Conservation (phyloP, 1,140 invertebrate species). For the Leguminivora glycinivorella region DNA sequence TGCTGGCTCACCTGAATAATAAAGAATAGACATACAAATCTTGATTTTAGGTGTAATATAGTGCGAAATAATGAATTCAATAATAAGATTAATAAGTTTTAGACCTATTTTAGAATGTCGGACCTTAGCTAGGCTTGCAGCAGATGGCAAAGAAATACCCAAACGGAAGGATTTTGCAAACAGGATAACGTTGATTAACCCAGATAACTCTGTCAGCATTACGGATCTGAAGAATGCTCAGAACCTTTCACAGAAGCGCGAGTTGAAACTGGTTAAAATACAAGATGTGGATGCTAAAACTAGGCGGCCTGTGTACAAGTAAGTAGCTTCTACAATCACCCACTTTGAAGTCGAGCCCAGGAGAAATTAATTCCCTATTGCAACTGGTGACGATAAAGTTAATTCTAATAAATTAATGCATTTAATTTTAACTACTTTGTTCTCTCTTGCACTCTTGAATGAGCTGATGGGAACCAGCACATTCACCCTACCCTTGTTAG, state of each 20-base stretch:
- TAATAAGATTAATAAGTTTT: constrained; percentile 42
- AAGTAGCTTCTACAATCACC: neutral
- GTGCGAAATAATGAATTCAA: constrained; percentile 51
- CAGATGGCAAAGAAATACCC: constrained; percentile 66
- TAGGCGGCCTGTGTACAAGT: constrained; percentile 6
- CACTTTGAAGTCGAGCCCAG: neutral
- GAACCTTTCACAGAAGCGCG: constrained; percentile 81
- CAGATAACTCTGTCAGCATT: constrained; percentile 73
- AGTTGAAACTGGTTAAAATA: constrained; percentile 43
- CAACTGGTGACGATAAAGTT: neutral
- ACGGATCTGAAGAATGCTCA: constrained; percentile 80
- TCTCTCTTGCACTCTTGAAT: no score
- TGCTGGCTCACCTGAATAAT: no score
- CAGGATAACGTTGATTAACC: constrained; percentile 76
- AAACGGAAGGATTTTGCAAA: constrained; percentile 61
- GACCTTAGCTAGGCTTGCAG: constrained; percentile 49
- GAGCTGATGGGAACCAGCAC: no score
- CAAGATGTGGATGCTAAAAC: constrained; percentile 3
- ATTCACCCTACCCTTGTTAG: no score
- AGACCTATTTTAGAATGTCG: constrained; percentile 49
- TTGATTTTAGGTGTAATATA: neutral
- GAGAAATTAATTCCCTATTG: neutral
- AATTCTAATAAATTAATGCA: no score
- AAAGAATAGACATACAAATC: neutral
- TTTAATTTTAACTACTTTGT: no score